Evolutionary conservation across 1,140 invertebrate species (phyloP), one percentile per base, ranked within the genome.

Genomic region (Aphis craccivora): DNA sequence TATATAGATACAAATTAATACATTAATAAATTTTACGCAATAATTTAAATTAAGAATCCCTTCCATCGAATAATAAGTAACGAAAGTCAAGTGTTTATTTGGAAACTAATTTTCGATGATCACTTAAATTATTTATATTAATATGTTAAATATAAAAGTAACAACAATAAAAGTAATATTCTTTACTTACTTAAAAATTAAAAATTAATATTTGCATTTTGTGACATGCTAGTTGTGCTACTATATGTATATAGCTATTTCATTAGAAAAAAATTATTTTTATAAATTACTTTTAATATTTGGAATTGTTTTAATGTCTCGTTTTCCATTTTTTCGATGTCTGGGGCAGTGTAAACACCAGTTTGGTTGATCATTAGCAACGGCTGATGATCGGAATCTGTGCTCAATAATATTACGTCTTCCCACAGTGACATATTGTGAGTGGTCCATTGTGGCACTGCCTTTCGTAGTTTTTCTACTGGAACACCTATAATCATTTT

Each of bases 301-400:
- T 90, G 55, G 7, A 93, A 93, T 8, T 90, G n/a, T n/a, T 35
- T 89, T 40, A 93, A 83, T 11, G 93, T 93, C 55, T 93, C 87
- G 88, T 90, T 93, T 93, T 93, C 93, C 55, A 93, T 90, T 90
- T 93, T 89, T 90, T 93, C 93, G 30, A 90, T 67, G 60, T 93
- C 81, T 53, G 81, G 45, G 48, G 81, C 48, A 37, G 48, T 53
- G 48, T 84, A 53, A 25, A 76, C 60, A 53, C 48, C 91, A 53
- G 91, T 93, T 40, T 93, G 8, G 76, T 93, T 93, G 81, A 93
- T 51, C 48, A 53, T 53, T 9, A 93, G 67, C 81, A 86, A 55
- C 18, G 91, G 91, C 5, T 51, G 91, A 40, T 86, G 48, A 22
- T 86, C 3, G 45, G 48, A 25, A 40, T 93, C 91, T 35, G 91